Percentiles rank a stretch among this genome's conserved stretches.
Conservation (phyloP, 2,113 vertebrate species). For the Acinonyx jubatus region DNA sequence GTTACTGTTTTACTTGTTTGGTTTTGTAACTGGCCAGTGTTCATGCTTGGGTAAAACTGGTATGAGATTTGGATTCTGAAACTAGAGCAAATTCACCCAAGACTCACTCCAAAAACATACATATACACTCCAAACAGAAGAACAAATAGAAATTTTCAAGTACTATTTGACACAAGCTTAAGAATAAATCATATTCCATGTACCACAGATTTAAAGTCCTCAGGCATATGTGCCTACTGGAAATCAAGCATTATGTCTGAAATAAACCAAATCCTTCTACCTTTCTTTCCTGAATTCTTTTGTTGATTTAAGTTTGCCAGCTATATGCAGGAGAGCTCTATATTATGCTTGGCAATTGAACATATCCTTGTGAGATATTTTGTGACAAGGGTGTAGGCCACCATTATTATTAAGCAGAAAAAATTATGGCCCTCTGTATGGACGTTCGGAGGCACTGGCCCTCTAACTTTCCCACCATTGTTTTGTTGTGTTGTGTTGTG, state of each 20-base stretch:
- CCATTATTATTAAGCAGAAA: neutral
- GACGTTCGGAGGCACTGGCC: rapidly evolving
- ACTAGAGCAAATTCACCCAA: neutral
- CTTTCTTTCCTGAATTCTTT: neutral
- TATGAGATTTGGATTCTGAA: constrained; percentile 25
- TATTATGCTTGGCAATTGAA: neutral
- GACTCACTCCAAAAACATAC: neutral
- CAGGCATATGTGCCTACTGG: neutral
- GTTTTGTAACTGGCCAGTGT: constrained; percentile 59
- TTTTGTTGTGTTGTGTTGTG: neutral
- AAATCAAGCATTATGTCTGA: neutral
- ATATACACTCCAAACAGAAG: neutral
- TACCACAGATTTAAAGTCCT: neutral
- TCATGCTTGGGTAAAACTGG: constrained; percentile 64
- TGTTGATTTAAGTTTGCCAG: neutral
- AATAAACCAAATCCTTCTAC: neutral
- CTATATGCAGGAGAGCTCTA: neutral
- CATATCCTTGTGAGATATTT: neutral
- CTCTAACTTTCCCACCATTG: neutral
- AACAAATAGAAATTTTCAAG: constrained; percentile 14
- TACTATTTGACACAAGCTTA: neutral
- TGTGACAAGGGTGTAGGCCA: neutral
- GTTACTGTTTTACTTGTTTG: neutral
- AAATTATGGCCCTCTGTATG: neutral
- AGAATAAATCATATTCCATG: neutral